Conservation (phyloP, 2,113 vertebrate species). For the Athene cunicularia region DNA sequence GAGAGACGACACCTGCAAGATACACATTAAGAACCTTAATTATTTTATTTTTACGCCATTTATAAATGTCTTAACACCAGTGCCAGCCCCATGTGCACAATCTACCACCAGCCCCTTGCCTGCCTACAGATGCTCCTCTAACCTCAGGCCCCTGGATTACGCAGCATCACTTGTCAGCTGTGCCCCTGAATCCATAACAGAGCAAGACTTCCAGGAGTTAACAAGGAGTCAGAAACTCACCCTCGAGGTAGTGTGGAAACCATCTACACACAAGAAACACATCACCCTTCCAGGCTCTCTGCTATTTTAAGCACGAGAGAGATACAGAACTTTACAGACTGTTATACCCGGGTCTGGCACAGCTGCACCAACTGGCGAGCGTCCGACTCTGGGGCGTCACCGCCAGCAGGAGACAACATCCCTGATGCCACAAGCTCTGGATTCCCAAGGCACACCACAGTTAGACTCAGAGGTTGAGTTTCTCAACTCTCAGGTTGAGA, state of each 20-base stretch:
- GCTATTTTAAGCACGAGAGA: not conserved
- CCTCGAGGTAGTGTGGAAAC: not conserved
- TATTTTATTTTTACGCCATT: not conserved
- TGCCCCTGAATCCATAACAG: not conserved
- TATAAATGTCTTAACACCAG: not conserved
- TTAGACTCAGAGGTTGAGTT: not conserved
- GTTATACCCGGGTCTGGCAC: not conserved
- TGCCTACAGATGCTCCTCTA: not conserved
- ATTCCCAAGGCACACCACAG: not conserved
- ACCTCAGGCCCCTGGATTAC: rapidly evolving
- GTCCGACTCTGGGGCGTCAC: not conserved
- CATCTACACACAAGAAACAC: not conserved
- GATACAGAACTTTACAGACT: not conserved
- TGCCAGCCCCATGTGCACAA: not conserved
- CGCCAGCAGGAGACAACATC: rapidly evolving
- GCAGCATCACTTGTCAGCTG: not conserved
- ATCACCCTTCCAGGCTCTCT: not conserved
- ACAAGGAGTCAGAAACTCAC: not conserved
- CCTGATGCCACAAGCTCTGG: not conserved
- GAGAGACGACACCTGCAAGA: not conserved
- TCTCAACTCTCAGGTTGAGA: not conserved
- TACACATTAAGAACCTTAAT: not conserved
- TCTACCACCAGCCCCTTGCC: not conserved
- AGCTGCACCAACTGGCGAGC: rapidly evolving
- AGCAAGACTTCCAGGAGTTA: not conserved